Conservation (phyloP, 2,888 invertebrate species). For the Morpho helenor region DNA sequence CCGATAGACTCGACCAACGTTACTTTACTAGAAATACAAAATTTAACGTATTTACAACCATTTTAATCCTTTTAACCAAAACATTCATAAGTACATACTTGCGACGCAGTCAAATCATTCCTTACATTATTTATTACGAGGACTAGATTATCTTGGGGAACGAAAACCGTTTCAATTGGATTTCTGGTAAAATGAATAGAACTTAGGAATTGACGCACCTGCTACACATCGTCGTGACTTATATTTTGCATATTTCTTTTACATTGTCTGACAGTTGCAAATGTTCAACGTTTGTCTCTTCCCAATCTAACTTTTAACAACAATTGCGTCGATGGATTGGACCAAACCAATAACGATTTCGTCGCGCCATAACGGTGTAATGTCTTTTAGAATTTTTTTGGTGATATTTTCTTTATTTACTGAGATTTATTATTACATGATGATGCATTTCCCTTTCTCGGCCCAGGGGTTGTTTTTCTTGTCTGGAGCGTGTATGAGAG, state of each 20-base stretch:
- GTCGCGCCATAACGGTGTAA: constrained; percentile 25
- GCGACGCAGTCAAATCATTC: constrained; percentile 69
- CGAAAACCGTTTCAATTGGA: constrained; percentile 44
- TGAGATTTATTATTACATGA: constrained; percentile 85
- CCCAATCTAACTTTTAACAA: constrained; percentile 5
- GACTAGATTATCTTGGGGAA: constrained; percentile 70
- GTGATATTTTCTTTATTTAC: constrained; percentile 57
- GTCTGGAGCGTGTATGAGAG: constrained; percentile 97
- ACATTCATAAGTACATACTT: constrained; percentile 75
- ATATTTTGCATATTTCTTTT: constrained; percentile 39
- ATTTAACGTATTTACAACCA: constrained; percentile 80
- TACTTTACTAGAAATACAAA: constrained; percentile 79
- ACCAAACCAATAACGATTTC: constrained; percentile 27
- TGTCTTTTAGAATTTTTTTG: constrained; percentile 41
- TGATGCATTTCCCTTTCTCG: constrained; percentile 97
- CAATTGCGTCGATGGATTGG: constrained; percentile 12
- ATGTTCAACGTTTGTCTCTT: constrained; percentile 28
- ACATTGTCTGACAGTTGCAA: constrained; percentile 60
- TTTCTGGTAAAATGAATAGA: constrained; percentile 33
- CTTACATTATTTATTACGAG: constrained; percentile 56
- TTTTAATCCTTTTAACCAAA: constrained; percentile 68
- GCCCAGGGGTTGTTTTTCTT: constrained; percentile 99
- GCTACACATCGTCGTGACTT: constrained; percentile 30
- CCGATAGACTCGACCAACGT: constrained; percentile 68
- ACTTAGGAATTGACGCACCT: constrained; percentile 42